Base-by-base conservation (phyloP, 53 echinoderm and acorn worm genomes). In the Antedon mediterranea region DNA sequence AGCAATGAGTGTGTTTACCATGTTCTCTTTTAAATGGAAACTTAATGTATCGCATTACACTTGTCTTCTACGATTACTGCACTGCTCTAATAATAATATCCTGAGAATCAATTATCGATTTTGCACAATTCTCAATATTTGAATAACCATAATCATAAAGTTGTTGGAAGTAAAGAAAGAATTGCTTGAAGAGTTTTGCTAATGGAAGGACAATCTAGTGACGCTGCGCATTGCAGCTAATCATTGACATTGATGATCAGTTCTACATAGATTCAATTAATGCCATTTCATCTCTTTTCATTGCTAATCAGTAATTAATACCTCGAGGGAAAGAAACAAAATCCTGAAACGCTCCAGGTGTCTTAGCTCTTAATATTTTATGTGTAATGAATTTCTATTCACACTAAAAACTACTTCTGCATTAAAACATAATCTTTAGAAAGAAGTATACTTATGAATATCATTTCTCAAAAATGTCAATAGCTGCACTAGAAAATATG, bases 311-410 rank as follows among this genome's bases (percentile, higher is more conserved):
- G 9, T 57, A 18, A 57, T 57, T 57, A 57, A 57, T 57, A 57
- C 57, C 57, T 23, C 57, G 57, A 57, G 23, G 57, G 57, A 57
- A 23, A 57, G 9, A 18, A 57, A 57, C 57, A 57, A 57, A 57
- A 57, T 23, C 14, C 57, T 57, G 2, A 8, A 57, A 23, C 23
- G 57, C 57, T 57, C 23, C 57, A 57, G 57, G 57, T 57, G 57
- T 57, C 23, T 57, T 26, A 3, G 23, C 23, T 41, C 41, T 57
- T 57, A 57, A 57, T 57, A 57, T 57, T 57, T 57, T 57, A 57
- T 57, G 57, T 57, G 57, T 57, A 57, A 57, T 57, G 57, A 57
- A 57, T 57, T 57, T 57, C 57, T 57, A 57, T 57, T 57, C 57
- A 57, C 11, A 57, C 57, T 57, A 6, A 57, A 57, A 57, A 37